Evolutionary conservation across 1,140 invertebrate species (phyloP), one percentile per base, ranked within the genome.

Genomic region (Trachymyrmex septentrionalis): DNA sequence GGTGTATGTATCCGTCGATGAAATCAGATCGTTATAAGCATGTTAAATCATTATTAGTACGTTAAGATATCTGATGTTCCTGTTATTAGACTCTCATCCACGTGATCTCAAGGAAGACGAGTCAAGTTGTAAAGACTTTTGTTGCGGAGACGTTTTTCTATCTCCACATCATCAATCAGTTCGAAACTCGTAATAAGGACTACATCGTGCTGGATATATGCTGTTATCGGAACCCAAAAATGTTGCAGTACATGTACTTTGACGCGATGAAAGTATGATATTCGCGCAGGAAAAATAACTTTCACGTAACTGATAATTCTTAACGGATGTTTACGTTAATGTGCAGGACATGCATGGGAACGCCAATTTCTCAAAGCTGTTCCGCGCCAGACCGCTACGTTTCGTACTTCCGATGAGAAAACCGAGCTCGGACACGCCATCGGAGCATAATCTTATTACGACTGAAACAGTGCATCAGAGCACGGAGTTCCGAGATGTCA

Each of bases 81-180:
- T 24, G 66, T 96, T 96, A 57, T 30, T 94, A 98, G 96, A 98
- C 98, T 0, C 94, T 97, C 57, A 97, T 99, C 89, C 96, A 98
- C 87, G 94, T 98, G 0, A 94, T 98, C 1, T 96, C 96, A 7
- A 96, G 97, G 44, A 91, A 95, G 75, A 96, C 95, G 38, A 97
- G 97, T 2, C 94, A 96, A 90, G 88, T 96, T 61, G 93, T 94
- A 1, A 96, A 96, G 63, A 96, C 96, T 64, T 97, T 97, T 92
- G 92, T 96, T 27, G 96, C 98, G 0, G 97, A 98, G 78, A 94
- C 97, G 0, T 97, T 99, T 86, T 99, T 99, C 92, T 98, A 97
- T 89, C 96, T 99, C 3, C 98, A 99, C 92, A 97, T 98, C 50
- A 98, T 99, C 75, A 99, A 99, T 95, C 97, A 97, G 73, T 99